phyloP scores from a whole-genome alignment of 2,797 vertebrate species.

The Enteromius argenteus region DNA sequence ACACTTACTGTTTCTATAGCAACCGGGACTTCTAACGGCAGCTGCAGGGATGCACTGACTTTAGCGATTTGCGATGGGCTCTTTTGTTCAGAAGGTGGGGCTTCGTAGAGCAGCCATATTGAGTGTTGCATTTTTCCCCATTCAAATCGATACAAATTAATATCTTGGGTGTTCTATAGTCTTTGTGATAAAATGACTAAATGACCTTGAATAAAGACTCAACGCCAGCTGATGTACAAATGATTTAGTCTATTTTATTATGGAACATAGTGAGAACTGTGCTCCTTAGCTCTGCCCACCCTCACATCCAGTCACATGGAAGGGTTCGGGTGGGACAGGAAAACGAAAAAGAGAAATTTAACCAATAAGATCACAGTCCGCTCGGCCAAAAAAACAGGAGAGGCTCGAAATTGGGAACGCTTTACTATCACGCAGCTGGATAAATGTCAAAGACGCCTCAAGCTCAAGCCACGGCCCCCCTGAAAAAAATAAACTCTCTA shows the following conservation, averaged over 20 bases:
- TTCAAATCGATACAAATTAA: too few species aligned
- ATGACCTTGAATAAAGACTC: constrained; percentile 44
- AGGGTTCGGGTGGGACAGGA: constrained; percentile 75
- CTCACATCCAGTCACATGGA: constrained; percentile 80
- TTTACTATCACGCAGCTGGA: constrained; percentile 76
- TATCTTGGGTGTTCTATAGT: too few species aligned
- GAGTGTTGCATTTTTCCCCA: too few species aligned
- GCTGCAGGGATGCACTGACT: too few species aligned
- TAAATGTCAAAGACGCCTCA: constrained; percentile 47
- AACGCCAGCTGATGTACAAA: constrained; percentile 76
- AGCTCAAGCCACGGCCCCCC: constrained; percentile 42
- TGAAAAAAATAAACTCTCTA: constrained; percentile 37
- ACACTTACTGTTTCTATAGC: too few species aligned
- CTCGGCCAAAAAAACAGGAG: constrained; percentile 87
- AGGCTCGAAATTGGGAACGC: constrained; percentile 82
- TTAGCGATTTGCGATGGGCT: too few species aligned
- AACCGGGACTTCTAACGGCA: too few species aligned
- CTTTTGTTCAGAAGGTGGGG: too few species aligned
- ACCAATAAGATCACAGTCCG: constrained; percentile 84
- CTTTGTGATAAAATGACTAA: neutral
- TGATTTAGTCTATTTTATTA: constrained; percentile 78
- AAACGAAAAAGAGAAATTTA: constrained; percentile 67
- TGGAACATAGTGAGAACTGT: constrained; percentile 87
- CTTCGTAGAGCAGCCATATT: too few species aligned
- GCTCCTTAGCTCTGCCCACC: constrained; percentile 82